Conservation (phyloP, 2,113 vertebrate genomes). For the Psophia crepitans region DNA sequence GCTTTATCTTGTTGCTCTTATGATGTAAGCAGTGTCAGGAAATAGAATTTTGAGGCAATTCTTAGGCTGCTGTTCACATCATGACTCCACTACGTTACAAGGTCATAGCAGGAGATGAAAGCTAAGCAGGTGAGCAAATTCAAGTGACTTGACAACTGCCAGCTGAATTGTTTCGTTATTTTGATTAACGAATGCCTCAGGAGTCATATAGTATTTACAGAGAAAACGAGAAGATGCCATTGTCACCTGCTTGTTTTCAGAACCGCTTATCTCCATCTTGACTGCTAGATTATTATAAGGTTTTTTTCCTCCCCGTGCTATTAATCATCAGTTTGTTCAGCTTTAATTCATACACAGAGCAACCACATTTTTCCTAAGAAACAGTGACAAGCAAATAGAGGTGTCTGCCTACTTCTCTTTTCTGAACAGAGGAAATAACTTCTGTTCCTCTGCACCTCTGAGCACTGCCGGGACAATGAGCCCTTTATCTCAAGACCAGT, state of each 20-base stretch:
- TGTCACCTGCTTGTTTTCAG: not conserved
- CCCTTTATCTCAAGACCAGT: not conserved
- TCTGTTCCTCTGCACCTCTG: not conserved
- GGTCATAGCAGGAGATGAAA: not conserved
- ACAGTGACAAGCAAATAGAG: not conserved
- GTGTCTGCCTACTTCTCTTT: not conserved
- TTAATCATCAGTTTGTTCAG: not conserved
- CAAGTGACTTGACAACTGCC: not conserved
- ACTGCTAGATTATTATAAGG: not conserved
- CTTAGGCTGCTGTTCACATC: not conserved
- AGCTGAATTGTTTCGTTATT: not conserved
- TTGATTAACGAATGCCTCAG: not conserved
- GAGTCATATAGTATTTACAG: not conserved
- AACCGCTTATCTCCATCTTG: not conserved
- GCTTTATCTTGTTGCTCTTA: not conserved
- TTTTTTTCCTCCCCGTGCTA: not conserved
- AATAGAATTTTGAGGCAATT: not conserved
- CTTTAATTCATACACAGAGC: not conserved
- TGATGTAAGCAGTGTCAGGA: not conserved
- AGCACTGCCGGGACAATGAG: not conserved
- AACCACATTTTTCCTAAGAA: not conserved
- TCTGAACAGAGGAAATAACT: not conserved
- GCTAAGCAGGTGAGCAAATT: not conserved
- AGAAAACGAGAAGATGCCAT: not conserved
- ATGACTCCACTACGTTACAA: not conserved